A percentile compares a stretch with the other conserved stretches of the same genome.
Evolutionary conservation across 1,140 invertebrate genomes (phyloP).

Genomic region (Anoplolepis gracilipes): DNA sequence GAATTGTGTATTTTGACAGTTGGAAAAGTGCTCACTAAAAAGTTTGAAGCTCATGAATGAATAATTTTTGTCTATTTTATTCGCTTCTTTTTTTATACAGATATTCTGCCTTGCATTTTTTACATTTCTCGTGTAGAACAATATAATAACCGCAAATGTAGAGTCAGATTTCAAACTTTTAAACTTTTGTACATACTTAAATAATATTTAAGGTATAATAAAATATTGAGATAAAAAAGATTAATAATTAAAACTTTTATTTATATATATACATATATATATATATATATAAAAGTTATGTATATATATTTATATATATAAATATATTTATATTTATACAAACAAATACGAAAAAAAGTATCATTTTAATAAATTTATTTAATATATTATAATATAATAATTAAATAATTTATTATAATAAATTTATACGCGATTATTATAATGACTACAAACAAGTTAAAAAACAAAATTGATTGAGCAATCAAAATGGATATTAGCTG

Average conservation of each 20-base stretch:
- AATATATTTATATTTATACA: no score
- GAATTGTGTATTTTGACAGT: not conserved
- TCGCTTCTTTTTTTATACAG: not conserved
- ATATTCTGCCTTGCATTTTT: not conserved
- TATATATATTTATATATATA: no score
- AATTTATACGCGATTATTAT: not conserved
- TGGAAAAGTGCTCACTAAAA: not conserved
- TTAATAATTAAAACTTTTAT: no score
- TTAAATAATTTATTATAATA: not conserved
- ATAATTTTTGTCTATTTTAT: not conserved
- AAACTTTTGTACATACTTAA: not conserved
- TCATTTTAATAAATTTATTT: no score
- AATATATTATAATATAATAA: no score
- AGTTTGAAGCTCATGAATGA: not conserved
- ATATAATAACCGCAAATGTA: not conserved
- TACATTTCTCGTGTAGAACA: not conserved
- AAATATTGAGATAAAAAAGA: no score
- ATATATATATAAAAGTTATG: constrained; percentile 51
- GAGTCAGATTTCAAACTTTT: not conserved
- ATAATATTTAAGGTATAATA: no score
- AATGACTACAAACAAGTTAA: not conserved
- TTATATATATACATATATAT: no score
- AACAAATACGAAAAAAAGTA: no score
- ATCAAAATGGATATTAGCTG: not conserved
- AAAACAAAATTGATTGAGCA: not conserved